These are phyloP conservation scores for Neodiprion lecontei DNA, from an alignment of 1,140 invertebrate species.

Conservation along the genomic window DNA sequence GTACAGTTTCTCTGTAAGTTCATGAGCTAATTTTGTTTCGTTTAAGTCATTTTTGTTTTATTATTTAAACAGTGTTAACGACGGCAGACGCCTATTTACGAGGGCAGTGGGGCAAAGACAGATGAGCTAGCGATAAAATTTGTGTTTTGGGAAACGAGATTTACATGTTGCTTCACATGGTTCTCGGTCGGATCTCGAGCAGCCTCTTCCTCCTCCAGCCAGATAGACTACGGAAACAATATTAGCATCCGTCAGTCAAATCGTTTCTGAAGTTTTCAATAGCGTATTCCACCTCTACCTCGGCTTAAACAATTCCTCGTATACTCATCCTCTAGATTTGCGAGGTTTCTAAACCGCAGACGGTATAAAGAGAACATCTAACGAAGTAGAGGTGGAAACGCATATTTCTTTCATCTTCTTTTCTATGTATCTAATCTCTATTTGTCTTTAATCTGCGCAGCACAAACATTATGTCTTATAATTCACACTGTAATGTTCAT, in stretches of 20 bases:
- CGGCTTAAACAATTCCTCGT: not conserved
- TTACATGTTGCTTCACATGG: slow-evolving; percentile 60
- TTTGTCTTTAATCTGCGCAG: no score
- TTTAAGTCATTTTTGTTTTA: no score
- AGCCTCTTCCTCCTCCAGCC: slow-evolving; percentile 68
- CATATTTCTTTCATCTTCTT: not conserved
- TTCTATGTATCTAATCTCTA: not conserved
- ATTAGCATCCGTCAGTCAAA: slow-evolving; percentile 49
- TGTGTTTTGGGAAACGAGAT: slow-evolving; percentile 42
- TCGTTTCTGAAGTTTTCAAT: not conserved
- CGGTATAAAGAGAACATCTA: not conserved
- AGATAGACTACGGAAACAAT: slow-evolving; percentile 70
- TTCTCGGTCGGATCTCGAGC: slow-evolving; percentile 58
- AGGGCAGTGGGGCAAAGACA: not conserved
- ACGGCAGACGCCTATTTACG: not conserved
- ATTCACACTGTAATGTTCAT: no score
- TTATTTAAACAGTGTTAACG: not conserved
- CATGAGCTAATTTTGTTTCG: not conserved
- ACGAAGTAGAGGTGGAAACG: not conserved
- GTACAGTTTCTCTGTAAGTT: not conserved
- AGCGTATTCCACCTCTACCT: not conserved
- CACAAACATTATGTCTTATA: no score
- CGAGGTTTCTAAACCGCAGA: no score
- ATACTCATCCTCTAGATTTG: not conserved
- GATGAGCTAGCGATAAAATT: slow-evolving; percentile 22